phyloP scores from a whole-genome alignment of 2,888 invertebrate genomes.

The Oeneis ivallda region DNA sequence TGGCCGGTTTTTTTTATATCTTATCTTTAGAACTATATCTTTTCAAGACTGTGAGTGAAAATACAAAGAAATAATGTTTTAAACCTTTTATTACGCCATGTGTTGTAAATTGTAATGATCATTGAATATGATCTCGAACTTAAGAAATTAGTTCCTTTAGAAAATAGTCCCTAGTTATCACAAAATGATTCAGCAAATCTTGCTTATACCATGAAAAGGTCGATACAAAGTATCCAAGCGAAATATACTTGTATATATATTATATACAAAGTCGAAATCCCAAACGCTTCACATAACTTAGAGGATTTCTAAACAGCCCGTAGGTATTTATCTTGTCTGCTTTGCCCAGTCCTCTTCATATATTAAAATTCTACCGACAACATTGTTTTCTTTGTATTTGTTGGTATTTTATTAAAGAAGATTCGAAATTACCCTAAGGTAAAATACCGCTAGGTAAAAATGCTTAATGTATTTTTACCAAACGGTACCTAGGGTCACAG shows the following conservation, averaged over 20 bases:
- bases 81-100: too few species aligned
- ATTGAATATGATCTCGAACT: too few species aligned
- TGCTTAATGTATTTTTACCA: too few species aligned
- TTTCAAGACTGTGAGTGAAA: too few species aligned
- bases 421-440: constrained; percentile 3
- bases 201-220: not conserved
- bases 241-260: not conserved
- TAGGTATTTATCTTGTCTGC: constrained; percentile 35
- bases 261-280: constrained; percentile 28
- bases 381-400: constrained; percentile 45
- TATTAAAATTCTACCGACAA: constrained; percentile 53
- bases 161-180: not conserved
- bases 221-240: not conserved
- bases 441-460: too few species aligned
- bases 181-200: not conserved
- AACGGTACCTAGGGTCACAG: too few species aligned
- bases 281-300: constrained; percentile 33
- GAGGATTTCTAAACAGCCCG: constrained; percentile 42
- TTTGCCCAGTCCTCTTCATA: constrained; percentile 38
- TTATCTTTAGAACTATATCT: too few species aligned
- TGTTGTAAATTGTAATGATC: too few species aligned
- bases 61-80: too few species aligned
- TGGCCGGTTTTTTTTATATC: too few species aligned
- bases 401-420: constrained; percentile 36
- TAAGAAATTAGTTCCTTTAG: not conserved